Evolutionary conservation across 1,140 invertebrate species (phyloP).

Genomic region (Macrobrachium nipponense): DNA sequence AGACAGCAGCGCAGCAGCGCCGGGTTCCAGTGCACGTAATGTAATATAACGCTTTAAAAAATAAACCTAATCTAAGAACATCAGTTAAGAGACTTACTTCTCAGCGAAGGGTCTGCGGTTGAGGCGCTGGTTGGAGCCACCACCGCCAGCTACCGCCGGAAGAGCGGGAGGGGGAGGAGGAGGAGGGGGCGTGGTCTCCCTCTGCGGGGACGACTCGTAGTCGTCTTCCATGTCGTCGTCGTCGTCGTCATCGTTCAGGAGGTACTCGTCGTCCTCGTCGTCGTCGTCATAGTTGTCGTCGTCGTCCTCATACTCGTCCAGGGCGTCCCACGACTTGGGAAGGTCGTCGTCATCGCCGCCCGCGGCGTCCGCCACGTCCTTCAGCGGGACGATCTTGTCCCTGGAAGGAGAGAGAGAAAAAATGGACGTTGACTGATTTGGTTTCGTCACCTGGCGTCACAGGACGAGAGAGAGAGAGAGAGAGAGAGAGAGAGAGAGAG

Average conservation of each 20-base stretch:
- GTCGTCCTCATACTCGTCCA: conserved; percentile 64
- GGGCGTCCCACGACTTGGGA: conserved; percentile 50
- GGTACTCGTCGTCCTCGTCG: conserved; percentile 54
- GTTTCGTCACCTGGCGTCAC: neutral
- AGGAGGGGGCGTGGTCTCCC: neutral
- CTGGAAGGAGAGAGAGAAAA: conserved; percentile 20
- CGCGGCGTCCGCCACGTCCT: conserved; percentile 30
- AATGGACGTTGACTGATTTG: neutral
- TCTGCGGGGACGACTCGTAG: neutral
- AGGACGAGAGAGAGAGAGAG: neutral
- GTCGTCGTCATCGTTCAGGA: conserved; percentile 64
- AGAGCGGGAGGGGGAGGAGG: neutral
- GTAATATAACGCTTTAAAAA: no score
- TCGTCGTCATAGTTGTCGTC: conserved; percentile 51
- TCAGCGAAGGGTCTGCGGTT: conserved; percentile 47
- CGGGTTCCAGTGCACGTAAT: no score
- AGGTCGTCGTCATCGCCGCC: conserved; percentile 30
- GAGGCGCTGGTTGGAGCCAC: neutral
- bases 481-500: neutral
- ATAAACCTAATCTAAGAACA: no score
- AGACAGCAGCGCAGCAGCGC: no score
- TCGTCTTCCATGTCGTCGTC: conserved; percentile 69
- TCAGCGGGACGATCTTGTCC: conserved; percentile 51
- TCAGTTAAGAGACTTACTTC: conserved; percentile 39
- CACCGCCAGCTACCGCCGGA: neutral